Evolutionary conservation across 2,113 vertebrate genomes (phyloP), one percentile per base, ranked within the genome.

Genomic region (Hepsetus odoe): DNA sequence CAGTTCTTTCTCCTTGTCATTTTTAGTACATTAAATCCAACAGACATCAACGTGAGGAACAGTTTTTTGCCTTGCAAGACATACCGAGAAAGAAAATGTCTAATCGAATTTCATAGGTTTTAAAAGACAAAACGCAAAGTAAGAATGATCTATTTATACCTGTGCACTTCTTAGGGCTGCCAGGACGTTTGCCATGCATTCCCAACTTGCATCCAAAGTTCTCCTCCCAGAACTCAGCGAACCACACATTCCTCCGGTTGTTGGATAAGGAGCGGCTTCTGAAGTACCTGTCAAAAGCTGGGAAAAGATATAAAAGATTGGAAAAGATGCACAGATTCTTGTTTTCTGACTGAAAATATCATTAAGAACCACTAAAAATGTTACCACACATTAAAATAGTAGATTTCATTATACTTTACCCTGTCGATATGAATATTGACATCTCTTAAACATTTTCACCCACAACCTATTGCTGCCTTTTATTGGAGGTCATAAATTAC

Each of bases 171-270:
- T 95, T 96, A 77, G 94, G 92, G 85, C 95, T 95, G 72, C 92
- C 95, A 0, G 93, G 95, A 78, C 94, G 93, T 90, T 96, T 96
- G 85, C 94, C 95, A 59, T 96, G 95, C 65, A 94, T 96, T 86
- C 95, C 95, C 86, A 96, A 91, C 83, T 98, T 98, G 91, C 97
- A 99, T 83, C 91, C 92, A 78, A 99, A 99, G 87, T 99, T 99
- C 83, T 98, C 97, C 83, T 99, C 97, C 97, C 97, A 99, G 87
- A 98, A 99, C 89, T 99, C 97, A 18, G 95, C 94, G 80, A 96
- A 96, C 95, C 95, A 96, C 38, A 96, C 94, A 80, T 96, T 96
- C 86, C 95, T 93, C 86, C 95, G 85, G 87, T 96, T 96, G 87
- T 96, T 96, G 79, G 94, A 94, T 85, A 96, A 92, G 4, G 95